Base-by-base conservation (phyloP, 2,888 invertebrate species). In the Holacanthella duospinosa region DNA sequence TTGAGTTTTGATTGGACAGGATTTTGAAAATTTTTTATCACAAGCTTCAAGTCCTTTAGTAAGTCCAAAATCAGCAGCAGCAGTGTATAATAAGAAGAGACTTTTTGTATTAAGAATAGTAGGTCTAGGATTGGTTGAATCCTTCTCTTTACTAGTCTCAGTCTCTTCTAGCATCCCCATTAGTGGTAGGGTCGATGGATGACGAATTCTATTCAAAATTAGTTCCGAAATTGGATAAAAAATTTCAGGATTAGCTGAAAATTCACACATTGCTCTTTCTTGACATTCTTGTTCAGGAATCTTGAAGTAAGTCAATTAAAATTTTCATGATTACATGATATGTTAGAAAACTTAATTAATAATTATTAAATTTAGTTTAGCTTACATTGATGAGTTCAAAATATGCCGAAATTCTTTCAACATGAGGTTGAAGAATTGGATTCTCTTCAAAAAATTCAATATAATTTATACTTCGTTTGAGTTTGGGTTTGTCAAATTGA, bases 181-280 rank as follows among this genome's bases (percentile, higher is more conserved):
- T 1, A 67, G 43, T 16, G 71, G 70, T 21, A 67, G 55, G 6
- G 56, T 60, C 4, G 48, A 48, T 48, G 68, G 68, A 58, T 64
- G 59, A 28, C 64, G 57, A 1, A 72, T 29, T 60, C 69, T 64
- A 28, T 68, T 67, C 24, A 74, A 61, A 36, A 74, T 63, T 36
- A 74, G 64, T 12, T 74, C 72, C 0, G 72, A 68, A 25, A 74
- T 53, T 4, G 74, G 74, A 26, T 70, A 71, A 56, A 63, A 74
- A 29, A 63, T 68, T 21, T 64, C 65, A 1, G 73, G 74, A 3
- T 73, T 67, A 2, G 74, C 71, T 2, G 74, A 65, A 48, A 74
- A 64, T 66, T 74, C 74, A 61, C 74, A 74, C 1, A 73, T 53
- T 0, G 74, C 69, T 19, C 74, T 63, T 24, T 74, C 64, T 60